Conservation (phyloP, 2,797 vertebrate genomes). For the Garrulus glandarius region DNA sequence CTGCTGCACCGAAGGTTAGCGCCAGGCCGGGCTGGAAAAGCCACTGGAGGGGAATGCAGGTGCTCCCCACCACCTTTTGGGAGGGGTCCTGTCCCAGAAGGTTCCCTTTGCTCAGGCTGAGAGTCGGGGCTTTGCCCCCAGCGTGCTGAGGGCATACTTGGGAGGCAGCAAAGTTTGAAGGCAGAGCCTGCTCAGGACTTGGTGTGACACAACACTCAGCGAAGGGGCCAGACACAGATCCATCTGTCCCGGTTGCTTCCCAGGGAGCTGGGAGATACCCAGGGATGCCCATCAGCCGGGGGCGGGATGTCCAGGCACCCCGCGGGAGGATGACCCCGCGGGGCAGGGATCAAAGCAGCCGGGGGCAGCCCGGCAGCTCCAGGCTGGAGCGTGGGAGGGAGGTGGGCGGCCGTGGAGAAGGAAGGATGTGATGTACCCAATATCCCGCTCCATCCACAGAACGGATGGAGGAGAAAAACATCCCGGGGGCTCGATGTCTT, state of each 20-base stretch:
- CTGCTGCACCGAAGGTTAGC: neutral
- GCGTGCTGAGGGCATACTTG: fast-evolving
- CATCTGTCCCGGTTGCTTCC: neutral
- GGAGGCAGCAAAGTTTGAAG: neutral
- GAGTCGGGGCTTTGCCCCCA: neutral
- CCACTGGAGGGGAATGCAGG: neutral
- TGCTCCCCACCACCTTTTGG: neutral
- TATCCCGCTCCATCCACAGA: neutral
- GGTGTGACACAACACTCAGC: neutral
- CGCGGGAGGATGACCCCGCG: fast-evolving
- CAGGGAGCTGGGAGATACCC: neutral
- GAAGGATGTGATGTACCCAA: neutral
- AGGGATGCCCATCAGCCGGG: neutral
- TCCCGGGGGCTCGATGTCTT: neutral
- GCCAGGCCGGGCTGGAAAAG: neutral
- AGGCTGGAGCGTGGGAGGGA: neutral
- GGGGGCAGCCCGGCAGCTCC: neutral
- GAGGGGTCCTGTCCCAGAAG: neutral
- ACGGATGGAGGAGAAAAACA: conserved; percentile 16
- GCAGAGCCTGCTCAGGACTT: neutral
- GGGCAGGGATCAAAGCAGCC: neutral
- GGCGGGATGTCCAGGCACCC: neutral
- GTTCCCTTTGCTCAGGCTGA: fast-evolving
- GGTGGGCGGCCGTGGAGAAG: neutral
- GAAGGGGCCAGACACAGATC: neutral